A percentile compares a stretch with the other conserved stretches of the same genome.
phyloP scores from a whole-genome alignment of 1,140 invertebrate species.

The Archegozetes longisetosus region DNA sequence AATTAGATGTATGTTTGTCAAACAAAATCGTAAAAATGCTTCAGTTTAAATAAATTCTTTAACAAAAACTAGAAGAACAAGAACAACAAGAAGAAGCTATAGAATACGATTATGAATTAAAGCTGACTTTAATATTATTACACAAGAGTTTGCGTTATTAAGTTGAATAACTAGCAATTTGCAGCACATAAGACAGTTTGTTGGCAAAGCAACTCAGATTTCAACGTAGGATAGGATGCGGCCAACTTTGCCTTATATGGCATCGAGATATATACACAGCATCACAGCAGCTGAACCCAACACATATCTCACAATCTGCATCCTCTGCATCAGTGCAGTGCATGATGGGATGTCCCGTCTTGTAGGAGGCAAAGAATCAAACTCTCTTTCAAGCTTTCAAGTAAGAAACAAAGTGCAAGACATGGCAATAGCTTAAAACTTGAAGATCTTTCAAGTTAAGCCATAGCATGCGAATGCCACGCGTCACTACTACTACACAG shows the following conservation, averaged over 20 bases:
- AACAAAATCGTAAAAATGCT: too few relatives aligned
- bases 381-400: not conserved
- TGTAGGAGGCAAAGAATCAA: not conserved
- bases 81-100: too few relatives aligned
- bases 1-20: too few relatives aligned
- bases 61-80: too few relatives aligned
- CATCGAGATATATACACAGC: not conserved
- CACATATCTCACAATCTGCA: not conserved
- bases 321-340: not conserved
- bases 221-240: too few relatives aligned
- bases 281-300: not conserved
- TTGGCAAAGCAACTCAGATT: not conserved
- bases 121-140: too few relatives aligned
- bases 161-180: too few relatives aligned
- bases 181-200: too few relatives aligned
- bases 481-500: not conserved
- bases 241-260: not conserved
- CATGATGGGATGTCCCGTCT: not conserved
- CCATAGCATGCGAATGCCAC: not conserved
- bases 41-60: too few relatives aligned
- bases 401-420: not conserved
- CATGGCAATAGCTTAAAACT: not conserved
- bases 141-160: too few relatives aligned
- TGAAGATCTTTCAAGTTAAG: not conserved
- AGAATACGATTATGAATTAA: too few relatives aligned